Conservation (phyloP, 2,113 vertebrate species). For the Etheostoma cragini region DNA sequence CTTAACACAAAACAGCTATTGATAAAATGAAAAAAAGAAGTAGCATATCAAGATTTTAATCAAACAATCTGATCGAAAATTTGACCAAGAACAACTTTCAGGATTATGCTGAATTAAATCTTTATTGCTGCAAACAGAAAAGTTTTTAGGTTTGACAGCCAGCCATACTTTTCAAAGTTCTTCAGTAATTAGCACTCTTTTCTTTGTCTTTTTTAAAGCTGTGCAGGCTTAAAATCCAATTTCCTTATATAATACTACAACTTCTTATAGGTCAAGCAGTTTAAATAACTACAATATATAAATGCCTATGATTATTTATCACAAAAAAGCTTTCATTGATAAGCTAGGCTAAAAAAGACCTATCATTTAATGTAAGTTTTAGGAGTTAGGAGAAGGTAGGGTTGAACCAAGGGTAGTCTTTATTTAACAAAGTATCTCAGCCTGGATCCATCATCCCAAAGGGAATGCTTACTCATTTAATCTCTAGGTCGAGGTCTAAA, state of each 20-base stretch:
- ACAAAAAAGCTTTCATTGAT: slow-evolving; percentile 14
- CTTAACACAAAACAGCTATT: not conserved
- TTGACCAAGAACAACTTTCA: not conserved
- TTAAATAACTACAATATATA: slow-evolving; percentile 5
- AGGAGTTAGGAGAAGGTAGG: not conserved
- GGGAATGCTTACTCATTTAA: slow-evolving; percentile 71
- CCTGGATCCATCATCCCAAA: slow-evolving; percentile 56
- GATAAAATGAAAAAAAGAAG: not conserved
- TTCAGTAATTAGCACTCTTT: slow-evolving; percentile 5
- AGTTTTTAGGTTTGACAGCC: not conserved
- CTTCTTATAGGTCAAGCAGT: slow-evolving; percentile 1
- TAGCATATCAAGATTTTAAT: not conserved
- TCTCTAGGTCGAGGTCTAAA: slow-evolving; percentile 59
- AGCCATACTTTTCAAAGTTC: not conserved
- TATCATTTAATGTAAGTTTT: slow-evolving; percentile 3
- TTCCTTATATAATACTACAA: not conserved
- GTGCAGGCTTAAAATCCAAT: not conserved
- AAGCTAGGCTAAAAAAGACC: slow-evolving; percentile 1
- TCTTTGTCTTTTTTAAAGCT: slow-evolving; percentile 7
- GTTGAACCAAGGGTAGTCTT: slow-evolving; percentile 48
- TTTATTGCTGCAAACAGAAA: not conserved
- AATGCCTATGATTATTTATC: not conserved
- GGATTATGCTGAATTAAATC: not conserved
- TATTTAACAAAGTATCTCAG: slow-evolving; percentile 61
- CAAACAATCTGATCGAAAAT: not conserved